phyloP scores from a whole-genome alignment of 2,113 vertebrate species.

The Elaphurus davidianus region DNA sequence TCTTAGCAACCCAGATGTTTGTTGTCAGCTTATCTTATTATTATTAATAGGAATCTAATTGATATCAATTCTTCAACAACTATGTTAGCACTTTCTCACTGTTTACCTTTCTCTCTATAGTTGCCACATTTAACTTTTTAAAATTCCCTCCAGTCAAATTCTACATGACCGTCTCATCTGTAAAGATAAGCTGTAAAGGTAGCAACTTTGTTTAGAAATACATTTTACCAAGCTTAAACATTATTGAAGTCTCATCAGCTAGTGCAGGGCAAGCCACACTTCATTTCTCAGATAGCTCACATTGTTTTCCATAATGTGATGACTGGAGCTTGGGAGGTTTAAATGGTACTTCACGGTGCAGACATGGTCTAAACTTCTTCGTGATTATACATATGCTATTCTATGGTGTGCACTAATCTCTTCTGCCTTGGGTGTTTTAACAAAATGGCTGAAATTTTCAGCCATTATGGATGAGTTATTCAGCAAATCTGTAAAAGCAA shows the following conservation, averaged over 20 bases:
- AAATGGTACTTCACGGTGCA: slow-evolving; percentile 53
- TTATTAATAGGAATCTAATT: slow-evolving; percentile 70
- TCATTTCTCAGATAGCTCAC: slow-evolving; percentile 56
- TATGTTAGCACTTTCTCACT: slow-evolving; percentile 43
- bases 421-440: slow-evolving; percentile 70
- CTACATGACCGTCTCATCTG: slow-evolving; percentile 38
- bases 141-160: slow-evolving; percentile 10
- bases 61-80: slow-evolving; percentile 64
- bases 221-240: slow-evolving; percentile 46
- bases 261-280: slow-evolving; percentile 25
- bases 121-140: slow-evolving; percentile 56
- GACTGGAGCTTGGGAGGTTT: slow-evolving; percentile 47
- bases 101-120: slow-evolving; percentile 25
- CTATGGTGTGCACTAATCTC: slow-evolving; percentile 59
- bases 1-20: slow-evolving; percentile 66
- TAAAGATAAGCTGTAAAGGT: slow-evolving; percentile 32
- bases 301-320: slow-evolving; percentile 62
- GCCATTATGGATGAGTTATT: slow-evolving; percentile 66
- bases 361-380: slow-evolving; percentile 47
- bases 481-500: slow-evolving; percentile 72
- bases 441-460: slow-evolving; percentile 71
- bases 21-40: slow-evolving; percentile 43
- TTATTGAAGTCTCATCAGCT: slow-evolving; percentile 42
- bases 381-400: slow-evolving; percentile 49
- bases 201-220: slow-evolving; percentile 65